phyloP scores from a whole-genome alignment of 92 coral and sea anemone genomes.

The Montipora capitata region DNA sequence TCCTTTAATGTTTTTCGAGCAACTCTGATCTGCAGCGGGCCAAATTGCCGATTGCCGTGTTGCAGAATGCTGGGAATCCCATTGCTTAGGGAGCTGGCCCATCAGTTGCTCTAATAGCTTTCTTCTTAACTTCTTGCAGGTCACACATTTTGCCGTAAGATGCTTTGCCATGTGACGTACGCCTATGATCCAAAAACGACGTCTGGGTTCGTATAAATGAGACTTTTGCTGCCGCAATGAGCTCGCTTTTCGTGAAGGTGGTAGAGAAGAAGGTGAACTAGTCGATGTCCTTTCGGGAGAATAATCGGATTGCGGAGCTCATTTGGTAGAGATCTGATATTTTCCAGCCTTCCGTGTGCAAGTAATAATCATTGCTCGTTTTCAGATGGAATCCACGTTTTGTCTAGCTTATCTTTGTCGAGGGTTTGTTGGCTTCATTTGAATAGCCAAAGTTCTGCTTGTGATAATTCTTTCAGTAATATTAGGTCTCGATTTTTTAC shows the following conservation, averaged over 20 bases:
- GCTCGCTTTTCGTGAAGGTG: slow-evolving; percentile 64
- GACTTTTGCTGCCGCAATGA: slow-evolving; percentile 71
- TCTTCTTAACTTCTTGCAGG: slow-evolving; percentile 68
- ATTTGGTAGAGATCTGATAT: slow-evolving; percentile 71
- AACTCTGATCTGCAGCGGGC: slow-evolving; percentile 73
- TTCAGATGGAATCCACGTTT: slow-evolving; percentile 46
- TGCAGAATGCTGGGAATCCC: slow-evolving; percentile 67
- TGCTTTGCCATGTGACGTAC: slow-evolving; percentile 58
- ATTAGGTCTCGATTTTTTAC: slow-evolving; percentile 41
- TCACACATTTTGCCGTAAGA: slow-evolving; percentile 62
- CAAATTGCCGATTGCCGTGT: slow-evolving; percentile 84
- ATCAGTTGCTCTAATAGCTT: slow-evolving; percentile 69
- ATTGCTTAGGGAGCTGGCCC: slow-evolving; percentile 76
- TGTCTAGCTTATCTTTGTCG: slow-evolving; percentile 48
- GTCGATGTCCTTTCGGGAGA: slow-evolving; percentile 40
- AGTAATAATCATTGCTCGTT: slow-evolving; percentile 73
- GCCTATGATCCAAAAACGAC: slow-evolving; percentile 72
- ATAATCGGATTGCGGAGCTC: slow-evolving; percentile 61
- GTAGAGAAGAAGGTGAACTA: slow-evolving; percentile 52
- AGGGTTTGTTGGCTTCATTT: slow-evolving; percentile 66
- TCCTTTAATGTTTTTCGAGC: slow-evolving; percentile 76
- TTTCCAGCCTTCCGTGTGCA: slow-evolving; percentile 81
- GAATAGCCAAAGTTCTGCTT: slow-evolving; percentile 47
- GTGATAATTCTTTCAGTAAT: slow-evolving; percentile 63
- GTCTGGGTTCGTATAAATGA: slow-evolving; percentile 68